These are phyloP conservation scores for Fulica atra DNA, from an alignment of 2,113 vertebrate genomes.

Conservation along the genomic window DNA sequence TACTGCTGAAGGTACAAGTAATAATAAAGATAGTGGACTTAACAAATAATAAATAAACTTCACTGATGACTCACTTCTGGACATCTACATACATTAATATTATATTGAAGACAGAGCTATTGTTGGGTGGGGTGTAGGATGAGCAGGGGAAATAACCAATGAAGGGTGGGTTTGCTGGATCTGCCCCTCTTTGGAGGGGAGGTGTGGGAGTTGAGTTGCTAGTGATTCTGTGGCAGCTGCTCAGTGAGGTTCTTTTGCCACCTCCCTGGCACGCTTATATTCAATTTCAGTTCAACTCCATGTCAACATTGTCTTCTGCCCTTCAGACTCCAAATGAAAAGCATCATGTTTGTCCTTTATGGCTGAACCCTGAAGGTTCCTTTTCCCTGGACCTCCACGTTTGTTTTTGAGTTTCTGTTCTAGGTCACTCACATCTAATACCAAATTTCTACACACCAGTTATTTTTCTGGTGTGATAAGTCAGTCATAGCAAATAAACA, in stretches of 20 bases:
- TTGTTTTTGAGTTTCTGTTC: not conserved
- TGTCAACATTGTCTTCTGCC: not conserved
- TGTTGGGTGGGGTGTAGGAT: not conserved
- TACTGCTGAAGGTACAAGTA: not conserved
- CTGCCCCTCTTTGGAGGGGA: not conserved
- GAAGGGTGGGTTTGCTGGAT: not conserved
- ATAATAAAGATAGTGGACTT: not conserved
- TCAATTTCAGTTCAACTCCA: not conserved
- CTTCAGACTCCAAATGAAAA: not conserved
- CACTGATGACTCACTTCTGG: not conserved
- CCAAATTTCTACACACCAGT: not conserved
- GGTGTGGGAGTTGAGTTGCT: not conserved
- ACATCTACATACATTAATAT: not conserved
- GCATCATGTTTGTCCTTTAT: not conserved
- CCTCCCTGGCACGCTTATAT: not conserved
- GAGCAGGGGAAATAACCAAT: fast-evolving
- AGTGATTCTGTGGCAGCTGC: not conserved
- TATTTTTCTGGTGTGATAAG: not conserved
- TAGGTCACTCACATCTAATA: not conserved
- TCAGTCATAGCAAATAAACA: not conserved
- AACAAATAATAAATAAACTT: not conserved
- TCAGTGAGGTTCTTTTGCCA: not conserved
- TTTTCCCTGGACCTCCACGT: not conserved
- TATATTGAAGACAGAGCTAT: not conserved
- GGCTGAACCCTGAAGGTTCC: not conserved